A percentile compares a stretch with the other conserved stretches of the same genome.
Conservation (phyloP, 2,113 vertebrate species). For the Hypomesus transpacificus region DNA sequence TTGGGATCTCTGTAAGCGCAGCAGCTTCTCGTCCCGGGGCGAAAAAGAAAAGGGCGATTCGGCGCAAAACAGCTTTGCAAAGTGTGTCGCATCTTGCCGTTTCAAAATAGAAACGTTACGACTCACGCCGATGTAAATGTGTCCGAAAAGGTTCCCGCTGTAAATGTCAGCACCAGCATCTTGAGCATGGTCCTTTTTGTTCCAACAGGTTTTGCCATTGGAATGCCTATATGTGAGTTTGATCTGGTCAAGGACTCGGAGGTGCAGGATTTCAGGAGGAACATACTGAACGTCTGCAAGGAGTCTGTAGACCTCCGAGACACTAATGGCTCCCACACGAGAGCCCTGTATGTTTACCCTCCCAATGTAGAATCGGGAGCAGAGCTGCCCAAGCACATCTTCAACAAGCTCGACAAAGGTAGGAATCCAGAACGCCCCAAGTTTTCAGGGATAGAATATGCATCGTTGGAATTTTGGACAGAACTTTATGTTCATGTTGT, state of each 20-base stretch:
- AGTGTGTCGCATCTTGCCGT: not conserved
- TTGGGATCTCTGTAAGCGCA: too few relatives aligned
- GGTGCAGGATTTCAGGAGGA: constrained; percentile 96
- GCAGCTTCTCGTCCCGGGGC: too few relatives aligned
- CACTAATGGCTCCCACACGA: constrained; percentile 86
- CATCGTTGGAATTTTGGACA: too few relatives aligned
- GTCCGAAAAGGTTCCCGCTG: too few relatives aligned
- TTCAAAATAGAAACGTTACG: not conserved
- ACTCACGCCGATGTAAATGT: not conserved
- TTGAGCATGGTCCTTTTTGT: not conserved
- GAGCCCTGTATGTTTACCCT: constrained; percentile 94
- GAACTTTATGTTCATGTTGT: too few relatives aligned
- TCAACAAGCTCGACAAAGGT: constrained; percentile 98
- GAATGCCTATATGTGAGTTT: constrained; percentile 98
- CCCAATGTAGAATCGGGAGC: constrained; percentile 94
- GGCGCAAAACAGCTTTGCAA: too few relatives aligned
- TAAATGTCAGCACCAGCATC: too few relatives aligned
- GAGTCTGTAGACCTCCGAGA: constrained; percentile 95
- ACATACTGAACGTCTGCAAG: constrained; percentile 98
- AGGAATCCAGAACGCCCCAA: constrained; percentile 19
- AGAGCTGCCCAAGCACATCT: constrained; percentile 95
- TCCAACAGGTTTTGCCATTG: constrained; percentile 91
- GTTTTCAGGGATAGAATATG: not conserved
- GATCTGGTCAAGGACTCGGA: constrained; percentile 98
- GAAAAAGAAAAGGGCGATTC: too few relatives aligned